Evolutionary conservation across 2,888 invertebrate genomes (phyloP).

Genomic region (Alviniconcha strummeri): DNA sequence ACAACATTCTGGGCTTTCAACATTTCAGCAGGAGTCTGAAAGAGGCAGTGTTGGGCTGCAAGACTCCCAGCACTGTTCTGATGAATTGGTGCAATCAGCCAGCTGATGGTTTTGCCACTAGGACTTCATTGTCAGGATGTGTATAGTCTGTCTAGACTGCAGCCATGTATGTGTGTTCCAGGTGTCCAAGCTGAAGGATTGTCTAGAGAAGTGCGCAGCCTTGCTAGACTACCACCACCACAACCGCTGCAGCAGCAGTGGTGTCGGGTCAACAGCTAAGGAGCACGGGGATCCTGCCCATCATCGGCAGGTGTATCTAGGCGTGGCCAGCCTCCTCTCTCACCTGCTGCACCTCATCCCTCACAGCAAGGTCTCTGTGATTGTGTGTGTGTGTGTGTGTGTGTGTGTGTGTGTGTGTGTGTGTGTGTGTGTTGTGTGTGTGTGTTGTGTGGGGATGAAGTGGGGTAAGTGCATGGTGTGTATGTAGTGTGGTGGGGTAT

Average conservation of each 20-base stretch:
- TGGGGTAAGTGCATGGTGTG: too few relatives aligned
- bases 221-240: slow-evolving; percentile 65
- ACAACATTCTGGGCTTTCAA: too few relatives aligned
- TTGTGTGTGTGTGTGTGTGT: not conserved
- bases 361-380: slow-evolving; percentile 53
- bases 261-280: not conserved
- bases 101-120: too few relatives aligned
- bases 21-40: too few relatives aligned
- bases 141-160: too few relatives aligned
- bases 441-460: not conserved
- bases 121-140: too few relatives aligned
- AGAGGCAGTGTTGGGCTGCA: too few relatives aligned
- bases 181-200: slow-evolving; percentile 63
- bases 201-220: slow-evolving; percentile 59
- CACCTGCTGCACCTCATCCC: slow-evolving; percentile 63
- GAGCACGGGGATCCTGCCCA: slow-evolving; percentile 53
- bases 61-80: too few relatives aligned
- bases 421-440: slow-evolving; percentile 3
- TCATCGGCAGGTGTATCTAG: slow-evolving; percentile 64
- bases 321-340: slow-evolving; percentile 54
- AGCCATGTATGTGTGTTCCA: slow-evolving; percentile 31
- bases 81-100: too few relatives aligned
- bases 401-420: slow-evolving; percentile 1
- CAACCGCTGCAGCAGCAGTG: not conserved
- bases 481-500: too few relatives aligned